Conservation (phyloP, 2,888 invertebrate species). For the Mesodorylaimus sp. region DNA sequence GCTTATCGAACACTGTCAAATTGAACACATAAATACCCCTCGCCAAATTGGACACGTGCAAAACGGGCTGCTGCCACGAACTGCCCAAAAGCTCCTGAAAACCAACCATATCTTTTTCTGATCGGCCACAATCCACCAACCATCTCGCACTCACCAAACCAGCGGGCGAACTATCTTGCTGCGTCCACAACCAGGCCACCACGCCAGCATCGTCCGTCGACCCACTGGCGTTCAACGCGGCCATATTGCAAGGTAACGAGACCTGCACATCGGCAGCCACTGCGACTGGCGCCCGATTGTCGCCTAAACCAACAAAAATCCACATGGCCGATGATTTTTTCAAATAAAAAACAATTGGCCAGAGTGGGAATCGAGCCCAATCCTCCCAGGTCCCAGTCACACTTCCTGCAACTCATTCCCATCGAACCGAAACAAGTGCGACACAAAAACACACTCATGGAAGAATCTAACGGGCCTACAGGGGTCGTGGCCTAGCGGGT, state of each 20-base stretch:
- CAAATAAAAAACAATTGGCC: too few relatives aligned
- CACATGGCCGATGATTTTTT: too few relatives aligned
- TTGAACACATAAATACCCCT: background rate
- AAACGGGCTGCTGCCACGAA: background rate
- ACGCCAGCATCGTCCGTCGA: slow-evolving; percentile 6
- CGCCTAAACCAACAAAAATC: background rate
- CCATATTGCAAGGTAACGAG: background rate
- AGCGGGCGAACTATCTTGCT: background rate
- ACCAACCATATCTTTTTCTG: too few relatives aligned
- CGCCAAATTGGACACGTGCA: background rate
- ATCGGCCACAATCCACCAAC: too few relatives aligned
- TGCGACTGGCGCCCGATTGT: slow-evolving; percentile 3
- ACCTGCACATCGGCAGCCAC: background rate
- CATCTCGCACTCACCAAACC: slow-evolving; percentile 1
- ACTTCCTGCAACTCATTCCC: too few relatives aligned
- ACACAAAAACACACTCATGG: too few relatives aligned
- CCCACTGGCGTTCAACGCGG: background rate
- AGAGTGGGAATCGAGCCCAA: too few relatives aligned
- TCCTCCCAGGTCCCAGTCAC: too few relatives aligned
- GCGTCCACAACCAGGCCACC: slow-evolving; percentile 3
- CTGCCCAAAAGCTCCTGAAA: background rate
- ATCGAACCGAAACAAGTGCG: too few relatives aligned
- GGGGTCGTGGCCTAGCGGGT: too few relatives aligned
- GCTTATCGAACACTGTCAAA: background rate
- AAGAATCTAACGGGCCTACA: too few relatives aligned